Conservation (phyloP, 2,797 vertebrate genomes). For the Balearica regulorum region DNA sequence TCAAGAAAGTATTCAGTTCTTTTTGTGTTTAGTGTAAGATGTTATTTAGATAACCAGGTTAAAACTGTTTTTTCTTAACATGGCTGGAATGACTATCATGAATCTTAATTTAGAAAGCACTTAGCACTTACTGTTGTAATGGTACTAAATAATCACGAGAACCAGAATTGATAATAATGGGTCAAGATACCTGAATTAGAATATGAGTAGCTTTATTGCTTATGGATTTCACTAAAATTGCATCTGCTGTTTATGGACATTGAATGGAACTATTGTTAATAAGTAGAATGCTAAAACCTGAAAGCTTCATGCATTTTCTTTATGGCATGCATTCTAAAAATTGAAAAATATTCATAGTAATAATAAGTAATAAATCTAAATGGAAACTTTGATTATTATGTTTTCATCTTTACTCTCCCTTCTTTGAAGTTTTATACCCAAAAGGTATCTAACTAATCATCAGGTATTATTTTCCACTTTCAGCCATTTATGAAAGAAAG, state of each 20-base stretch:
- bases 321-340: neutral
- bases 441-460: slow-evolving; percentile 38
- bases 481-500: slow-evolving; percentile 8
- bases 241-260: neutral
- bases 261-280: slow-evolving; percentile 7
- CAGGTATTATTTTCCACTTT: slow-evolving; percentile 38
- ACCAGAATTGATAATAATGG: slow-evolving; percentile 31
- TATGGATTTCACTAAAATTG: slow-evolving; percentile 22
- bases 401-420: slow-evolving; percentile 24
- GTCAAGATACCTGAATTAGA: slow-evolving; percentile 34
- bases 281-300: slow-evolving; percentile 1
- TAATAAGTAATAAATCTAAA: slow-evolving; percentile 35
- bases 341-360: slow-evolving; percentile 25
- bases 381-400: slow-evolving; percentile 14
- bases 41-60: neutral
- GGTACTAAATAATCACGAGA: slow-evolving; percentile 24
- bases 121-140: slow-evolving; percentile 14
- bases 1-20: neutral
- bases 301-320: slow-evolving; percentile 13
- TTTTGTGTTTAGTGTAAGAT: neutral
- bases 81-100: neutral
- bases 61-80: neutral
- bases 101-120: slow-evolving; percentile 43
- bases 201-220: slow-evolving; percentile 19
- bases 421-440: slow-evolving; percentile 52